Percentiles rank a stretch among this genome's conserved stretches.
Conservation (phyloP, 1,140 invertebrate species). For the Drosophila subobscura region DNA sequence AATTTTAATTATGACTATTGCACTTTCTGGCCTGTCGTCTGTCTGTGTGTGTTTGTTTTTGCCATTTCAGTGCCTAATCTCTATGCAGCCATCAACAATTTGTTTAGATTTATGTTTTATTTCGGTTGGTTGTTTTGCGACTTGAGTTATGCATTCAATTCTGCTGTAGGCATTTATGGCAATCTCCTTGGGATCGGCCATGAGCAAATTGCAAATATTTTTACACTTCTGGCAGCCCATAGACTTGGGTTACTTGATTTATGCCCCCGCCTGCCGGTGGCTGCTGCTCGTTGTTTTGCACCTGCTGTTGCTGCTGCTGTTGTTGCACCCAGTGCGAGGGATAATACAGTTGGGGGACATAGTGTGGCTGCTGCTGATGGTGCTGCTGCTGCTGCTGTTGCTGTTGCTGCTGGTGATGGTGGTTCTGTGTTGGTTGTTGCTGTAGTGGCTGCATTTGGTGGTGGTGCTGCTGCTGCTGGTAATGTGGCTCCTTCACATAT, state of each 20-base stretch:
- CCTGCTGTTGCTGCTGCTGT: conserved; percentile 51
- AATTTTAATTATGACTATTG: conserved; percentile 54
- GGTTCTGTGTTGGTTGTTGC: conserved; percentile 45
- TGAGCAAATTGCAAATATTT: conserved; percentile 12
- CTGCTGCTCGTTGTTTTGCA: conserved; percentile 65
- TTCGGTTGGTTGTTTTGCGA: no score
- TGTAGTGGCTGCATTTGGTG: conserved; percentile 47
- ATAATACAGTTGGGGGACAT: conserved; percentile 66
- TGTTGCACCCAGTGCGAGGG: conserved; percentile 70
- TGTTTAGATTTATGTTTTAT: conserved; percentile 1
- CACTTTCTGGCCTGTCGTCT: conserved; percentile 48
- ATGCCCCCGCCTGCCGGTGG: conserved; percentile 42
- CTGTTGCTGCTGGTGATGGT: conserved; percentile 42
- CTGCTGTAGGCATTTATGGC: no score
- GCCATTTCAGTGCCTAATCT: conserved; percentile 39
- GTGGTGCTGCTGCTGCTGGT: conserved; percentile 56
- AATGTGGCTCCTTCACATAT: conserved; percentile 62
- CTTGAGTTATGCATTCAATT: no score
- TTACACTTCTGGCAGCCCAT: conserved; percentile 67
- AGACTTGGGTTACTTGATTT: conserved; percentile 47
- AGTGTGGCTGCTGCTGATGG: conserved; percentile 49
- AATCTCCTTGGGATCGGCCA: no score
- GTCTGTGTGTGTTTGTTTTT: conserved; percentile 18
- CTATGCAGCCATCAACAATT: conserved; percentile 14
- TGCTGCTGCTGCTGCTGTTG: conserved; percentile 56